Evolutionary conservation across 2,888 invertebrate genomes (phyloP).

Genomic region (Petrophora chlorosata): DNA sequence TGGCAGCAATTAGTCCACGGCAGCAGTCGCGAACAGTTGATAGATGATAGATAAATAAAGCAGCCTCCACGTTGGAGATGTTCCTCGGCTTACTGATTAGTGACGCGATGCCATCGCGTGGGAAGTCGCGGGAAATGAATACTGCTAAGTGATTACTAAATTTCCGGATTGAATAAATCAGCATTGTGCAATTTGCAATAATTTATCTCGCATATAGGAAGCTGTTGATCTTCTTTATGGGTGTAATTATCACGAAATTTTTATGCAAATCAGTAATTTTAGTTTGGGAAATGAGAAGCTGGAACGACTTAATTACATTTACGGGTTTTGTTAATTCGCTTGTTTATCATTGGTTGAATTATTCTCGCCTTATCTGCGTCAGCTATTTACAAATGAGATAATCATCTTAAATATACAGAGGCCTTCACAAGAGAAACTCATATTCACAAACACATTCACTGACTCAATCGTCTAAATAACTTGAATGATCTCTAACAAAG

Average conservation of each 20-base stretch:
- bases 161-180: conserved; percentile 6
- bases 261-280: not conserved
- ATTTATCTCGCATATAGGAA: not conserved
- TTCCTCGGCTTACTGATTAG: not conserved
- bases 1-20: conserved; percentile 10
- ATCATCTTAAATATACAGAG: too few relatives aligned
- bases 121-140: conserved; percentile 17
- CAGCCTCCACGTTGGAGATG: not conserved
- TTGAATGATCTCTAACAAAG: too few relatives aligned
- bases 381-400: too few relatives aligned
- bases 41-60: conserved; percentile 9
- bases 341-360: too few relatives aligned
- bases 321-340: too few relatives aligned
- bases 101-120: conserved; percentile 11
- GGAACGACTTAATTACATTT: too few relatives aligned
- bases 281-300: too few relatives aligned
- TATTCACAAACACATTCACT: too few relatives aligned
- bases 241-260: not conserved
- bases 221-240: not conserved
- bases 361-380: too few relatives aligned
- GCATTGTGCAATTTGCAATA: conserved; percentile 1
- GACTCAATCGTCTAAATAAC: too few relatives aligned
- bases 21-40: conserved; percentile 2
- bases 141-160: conserved; percentile 9
- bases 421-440: too few relatives aligned